A percentile compares a stretch with the other conserved stretches of the same genome.
Evolutionary conservation across 2,888 invertebrate genomes (phyloP).

Genomic region (Willowsia nigromaculata): DNA sequence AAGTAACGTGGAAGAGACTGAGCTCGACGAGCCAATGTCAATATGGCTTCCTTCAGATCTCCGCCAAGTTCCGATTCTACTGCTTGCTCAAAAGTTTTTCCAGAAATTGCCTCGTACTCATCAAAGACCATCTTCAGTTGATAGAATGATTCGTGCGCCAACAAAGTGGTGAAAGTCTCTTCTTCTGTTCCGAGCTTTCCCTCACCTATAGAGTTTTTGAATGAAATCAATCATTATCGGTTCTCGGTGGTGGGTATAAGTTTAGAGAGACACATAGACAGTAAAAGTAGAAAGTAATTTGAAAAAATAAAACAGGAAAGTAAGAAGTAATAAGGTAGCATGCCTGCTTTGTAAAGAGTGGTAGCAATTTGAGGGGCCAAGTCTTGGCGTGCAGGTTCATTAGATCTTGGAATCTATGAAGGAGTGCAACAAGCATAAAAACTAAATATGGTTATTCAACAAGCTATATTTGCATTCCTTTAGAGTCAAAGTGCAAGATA

Average conservation of each 20-base stretch:
- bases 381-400: conserved; percentile 40
- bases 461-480: background rate
- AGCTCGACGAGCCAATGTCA: conserved; percentile 82
- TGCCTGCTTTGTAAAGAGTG: conserved; percentile 72
- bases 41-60: conserved; percentile 85
- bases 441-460: background rate
- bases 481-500: too few relatives aligned
- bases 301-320: conserved; percentile 20
- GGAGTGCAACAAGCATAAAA: background rate
- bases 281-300: background rate
- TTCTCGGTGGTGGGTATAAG: too few relatives aligned
- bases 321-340: background rate
- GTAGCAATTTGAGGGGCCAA: conserved; percentile 54
- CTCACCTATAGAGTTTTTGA: conserved; percentile 56
- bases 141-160: conserved; percentile 88
- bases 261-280: background rate
- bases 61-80: conserved; percentile 84
- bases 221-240: conserved; percentile 7
- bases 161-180: conserved; percentile 85
- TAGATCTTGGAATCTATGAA: conserved; percentile 60
- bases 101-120: conserved; percentile 87
- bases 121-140: conserved; percentile 87
- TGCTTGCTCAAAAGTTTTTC: conserved; percentile 87
- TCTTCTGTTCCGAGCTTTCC: conserved; percentile 63
- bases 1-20: conserved; percentile 70